Evolutionary conservation across 2,797 vertebrate species (phyloP), one percentile per base, ranked within the genome.

Genomic region (Chaunax sp.): DNA sequence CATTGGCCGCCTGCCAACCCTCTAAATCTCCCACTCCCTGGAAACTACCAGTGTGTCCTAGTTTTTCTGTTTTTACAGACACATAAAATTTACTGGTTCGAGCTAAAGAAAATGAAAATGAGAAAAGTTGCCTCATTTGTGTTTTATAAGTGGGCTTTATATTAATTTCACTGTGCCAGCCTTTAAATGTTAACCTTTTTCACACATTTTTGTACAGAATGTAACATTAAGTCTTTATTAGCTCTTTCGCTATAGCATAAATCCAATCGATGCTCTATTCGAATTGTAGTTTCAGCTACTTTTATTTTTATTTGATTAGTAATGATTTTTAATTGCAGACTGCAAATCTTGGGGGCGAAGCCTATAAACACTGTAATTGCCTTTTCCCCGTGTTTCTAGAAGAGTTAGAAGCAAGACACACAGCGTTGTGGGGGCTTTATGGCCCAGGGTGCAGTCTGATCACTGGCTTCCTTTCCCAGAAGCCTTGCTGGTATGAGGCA

Each of bases 241-340:
- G 72, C 75, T 77, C 65, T 81, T 88, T 87, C 12, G 57, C 78
- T 64, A 79, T 76, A 68, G 82, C 64, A 85, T 91, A 87, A 88
- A 91, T 90, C 73, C 54, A 79, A 83, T 90, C 84, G 73, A 85
- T 84, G 69, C 78, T 77, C 16, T 11, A 60, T 75, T 72, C 57
- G 63, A 86, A 86, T 89, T 78, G 74, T 87, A 87, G 78, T 89
- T 89, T 83, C 59, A 88, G 82, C 76, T 84, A 83, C 83, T 90
- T 92, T 88, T 87, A 90, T 90, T 93, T 93, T 93, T 89, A 93
- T 93, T 93, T 93, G 90, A 94, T 92, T 92, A 90, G 90, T 90
- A 92, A 93, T 90, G 88, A 93, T 93, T 92, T 93, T 93, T 92
- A 93, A 93, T 93, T 92, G 89, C 89, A 53, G 77, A 82, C 86